Conservation (phyloP, 1,140 invertebrate genomes). For the Microvelia longipes region DNA sequence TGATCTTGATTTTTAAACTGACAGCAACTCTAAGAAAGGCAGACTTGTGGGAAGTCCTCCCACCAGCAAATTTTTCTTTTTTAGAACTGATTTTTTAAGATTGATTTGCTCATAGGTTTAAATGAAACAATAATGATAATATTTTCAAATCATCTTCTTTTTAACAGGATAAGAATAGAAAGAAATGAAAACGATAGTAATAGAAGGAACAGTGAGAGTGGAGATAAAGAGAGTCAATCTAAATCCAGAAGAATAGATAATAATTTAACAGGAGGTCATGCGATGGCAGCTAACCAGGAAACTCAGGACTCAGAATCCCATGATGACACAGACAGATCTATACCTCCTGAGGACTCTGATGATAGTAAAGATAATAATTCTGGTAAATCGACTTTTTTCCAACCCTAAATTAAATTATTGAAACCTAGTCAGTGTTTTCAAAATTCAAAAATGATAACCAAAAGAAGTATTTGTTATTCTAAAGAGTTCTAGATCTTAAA, state of each 20-base stretch:
- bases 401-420: too few relatives aligned
- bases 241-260: background rate
- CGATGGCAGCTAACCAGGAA: background rate
- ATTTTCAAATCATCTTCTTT: too few relatives aligned
- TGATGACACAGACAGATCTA: slow-evolving; percentile 32
- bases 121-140: too few relatives aligned
- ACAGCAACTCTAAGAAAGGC: too few relatives aligned
- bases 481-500: too few relatives aligned
- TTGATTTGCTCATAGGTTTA: too few relatives aligned
- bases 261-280: background rate
- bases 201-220: background rate
- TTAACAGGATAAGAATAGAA: background rate
- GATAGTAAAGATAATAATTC: slow-evolving; percentile 30
- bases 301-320: background rate
- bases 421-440: too few relatives aligned
- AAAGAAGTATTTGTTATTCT: too few relatives aligned
- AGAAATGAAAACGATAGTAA: background rate
- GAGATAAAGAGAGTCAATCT: background rate
- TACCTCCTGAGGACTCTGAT: slow-evolving; percentile 32
- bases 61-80: too few relatives aligned
- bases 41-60: too few relatives aligned
- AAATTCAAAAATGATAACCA: background rate
- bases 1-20: too few relatives aligned
- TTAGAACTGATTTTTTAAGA: too few relatives aligned
- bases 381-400: background rate